These are phyloP conservation scores for Rapana venosa DNA, from an alignment of 2,888 invertebrate genomes.

Conservation along the genomic window DNA sequence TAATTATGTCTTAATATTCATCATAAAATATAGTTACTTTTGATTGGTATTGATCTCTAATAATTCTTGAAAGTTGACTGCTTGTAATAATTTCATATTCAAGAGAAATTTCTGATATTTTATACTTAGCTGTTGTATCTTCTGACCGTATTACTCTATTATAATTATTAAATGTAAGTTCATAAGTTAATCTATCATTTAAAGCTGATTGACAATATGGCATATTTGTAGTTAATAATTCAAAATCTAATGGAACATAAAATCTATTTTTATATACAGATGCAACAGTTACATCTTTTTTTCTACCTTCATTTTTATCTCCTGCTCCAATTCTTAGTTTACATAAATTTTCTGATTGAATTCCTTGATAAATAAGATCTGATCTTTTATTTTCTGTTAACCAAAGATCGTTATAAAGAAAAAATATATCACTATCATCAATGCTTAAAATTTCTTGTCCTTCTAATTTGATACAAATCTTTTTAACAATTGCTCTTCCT, in stretches of 20 bases:
- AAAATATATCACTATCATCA: too few species aligned
- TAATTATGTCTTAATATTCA: slow-evolving; percentile 49
- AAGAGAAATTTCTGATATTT: slow-evolving; percentile 52
- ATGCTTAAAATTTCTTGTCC: too few species aligned
- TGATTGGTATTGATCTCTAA: slow-evolving; percentile 43
- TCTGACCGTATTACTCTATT: slow-evolving; percentile 44
- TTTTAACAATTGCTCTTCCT: too few species aligned
- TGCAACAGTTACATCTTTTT: slow-evolving; percentile 51
- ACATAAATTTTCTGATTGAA: too few species aligned
- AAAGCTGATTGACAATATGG: slow-evolving; percentile 52
- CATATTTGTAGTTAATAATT: slow-evolving; percentile 43
- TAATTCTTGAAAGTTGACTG: slow-evolving; percentile 48
- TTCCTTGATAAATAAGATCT: too few species aligned
- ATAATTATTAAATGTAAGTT: slow-evolving; percentile 49
- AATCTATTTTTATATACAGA: slow-evolving; percentile 50
- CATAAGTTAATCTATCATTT: slow-evolving; percentile 49
- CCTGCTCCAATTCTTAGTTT: too few species aligned
- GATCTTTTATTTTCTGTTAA: too few species aligned
- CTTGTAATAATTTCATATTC: slow-evolving; percentile 53
- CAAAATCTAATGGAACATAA: slow-evolving; percentile 52
- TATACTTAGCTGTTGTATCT: slow-evolving; percentile 46
- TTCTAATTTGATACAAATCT: too few species aligned
- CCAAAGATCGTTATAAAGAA: too few species aligned
- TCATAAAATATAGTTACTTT: slow-evolving; percentile 49
- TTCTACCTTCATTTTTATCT: background rate